Percentiles rank a stretch among this genome's conserved stretches.
These are phyloP conservation scores for Montipora cactus DNA, from an alignment of 64 coral and sea anemone species.

Conservation along the genomic window DNA sequence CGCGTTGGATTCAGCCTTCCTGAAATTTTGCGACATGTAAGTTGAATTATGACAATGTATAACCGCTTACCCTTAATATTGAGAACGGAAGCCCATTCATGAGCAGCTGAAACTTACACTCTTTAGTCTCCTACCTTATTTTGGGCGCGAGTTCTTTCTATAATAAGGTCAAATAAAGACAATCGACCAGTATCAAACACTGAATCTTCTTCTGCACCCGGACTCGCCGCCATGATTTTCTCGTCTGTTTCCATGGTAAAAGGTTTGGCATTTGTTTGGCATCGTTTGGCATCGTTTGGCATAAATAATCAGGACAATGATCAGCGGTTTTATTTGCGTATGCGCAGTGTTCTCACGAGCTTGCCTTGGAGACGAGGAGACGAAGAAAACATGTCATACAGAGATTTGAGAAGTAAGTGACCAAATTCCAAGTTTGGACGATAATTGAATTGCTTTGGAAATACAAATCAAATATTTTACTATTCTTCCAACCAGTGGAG, in stretches of 20 bases:
- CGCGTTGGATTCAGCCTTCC: too few relatives aligned
- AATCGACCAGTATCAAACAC: slow-evolving; percentile 78
- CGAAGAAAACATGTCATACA: slow-evolving; percentile 89
- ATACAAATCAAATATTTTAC: too few relatives aligned
- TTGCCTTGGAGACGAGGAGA: neutral
- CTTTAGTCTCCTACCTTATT: slow-evolving; percentile 78
- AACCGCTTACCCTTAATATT: neutral
- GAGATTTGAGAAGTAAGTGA: slow-evolving; percentile 97
- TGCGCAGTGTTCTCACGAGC: slow-evolving; percentile 37
- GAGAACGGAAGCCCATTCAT: too few relatives aligned
- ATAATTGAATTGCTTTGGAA: too few relatives aligned
- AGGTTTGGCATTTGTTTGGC: too few relatives aligned
- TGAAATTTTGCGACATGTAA: too few relatives aligned
- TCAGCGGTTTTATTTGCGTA: slow-evolving; percentile 58
- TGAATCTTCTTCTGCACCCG: slow-evolving; percentile 76
- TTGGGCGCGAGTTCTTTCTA: slow-evolving; percentile 91
- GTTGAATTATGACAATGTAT: too few relatives aligned
- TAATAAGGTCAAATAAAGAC: slow-evolving; percentile 93
- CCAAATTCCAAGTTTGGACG: too few relatives aligned
- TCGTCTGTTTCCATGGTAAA: slow-evolving; percentile 71
- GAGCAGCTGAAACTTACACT: neutral
- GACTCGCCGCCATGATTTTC: slow-evolving; percentile 84
- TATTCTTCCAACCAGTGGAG: neutral
- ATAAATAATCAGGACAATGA: too few relatives aligned
- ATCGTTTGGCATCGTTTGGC: too few relatives aligned